Base-by-base conservation (phyloP, 2,888 invertebrate species). In the Carpatolechia fugitivella region DNA sequence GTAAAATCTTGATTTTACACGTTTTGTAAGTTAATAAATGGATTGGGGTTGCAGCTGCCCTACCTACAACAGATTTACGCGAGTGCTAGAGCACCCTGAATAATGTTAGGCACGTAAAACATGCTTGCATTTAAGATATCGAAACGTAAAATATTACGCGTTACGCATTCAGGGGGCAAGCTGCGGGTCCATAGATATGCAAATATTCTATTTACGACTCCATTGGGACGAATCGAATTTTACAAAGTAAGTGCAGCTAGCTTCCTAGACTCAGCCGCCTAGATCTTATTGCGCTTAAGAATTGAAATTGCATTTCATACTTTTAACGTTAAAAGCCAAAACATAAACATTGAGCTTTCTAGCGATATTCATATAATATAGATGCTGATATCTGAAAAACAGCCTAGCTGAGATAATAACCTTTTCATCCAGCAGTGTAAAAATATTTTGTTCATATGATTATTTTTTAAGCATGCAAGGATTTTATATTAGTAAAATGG, bases 61-160 rank as follows among this genome's bases (percentile, higher is more conserved):
- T 46, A 46, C 50, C 46, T 51, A 38, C 35, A 56, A 50, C 50
- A 55, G 60, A 60, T 63, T 60, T 61, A 63, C 58, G 56, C 29
- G 24, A 30, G 52, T 4, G 24, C 24, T 24, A 24, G 57, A 56
- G 57, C 62, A 54, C 56, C 50, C 53, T 63, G 67, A 73, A 63
- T 70, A 69, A 78, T 70, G 72, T 69, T 63, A 64, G 62, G 70
- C 72, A 77, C 76, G 78, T 74, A 70, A 63, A 68, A 68, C 69
- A 66, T 69, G 66, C 63, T 62, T 75, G 74, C 72, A 75, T 78
- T 75, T 72, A 72, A 74, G 72, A 76, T 78, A 78, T 77, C 72
- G 78, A 74, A 73, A 65, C 69, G 72, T 81, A 75, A 78, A 76
- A 78, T 78, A 80, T 78, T 71, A 72, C 69, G 66, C 65, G 61